phyloP scores from a whole-genome alignment of 2,113 vertebrate species.

The Psephotus haematonotus region DNA sequence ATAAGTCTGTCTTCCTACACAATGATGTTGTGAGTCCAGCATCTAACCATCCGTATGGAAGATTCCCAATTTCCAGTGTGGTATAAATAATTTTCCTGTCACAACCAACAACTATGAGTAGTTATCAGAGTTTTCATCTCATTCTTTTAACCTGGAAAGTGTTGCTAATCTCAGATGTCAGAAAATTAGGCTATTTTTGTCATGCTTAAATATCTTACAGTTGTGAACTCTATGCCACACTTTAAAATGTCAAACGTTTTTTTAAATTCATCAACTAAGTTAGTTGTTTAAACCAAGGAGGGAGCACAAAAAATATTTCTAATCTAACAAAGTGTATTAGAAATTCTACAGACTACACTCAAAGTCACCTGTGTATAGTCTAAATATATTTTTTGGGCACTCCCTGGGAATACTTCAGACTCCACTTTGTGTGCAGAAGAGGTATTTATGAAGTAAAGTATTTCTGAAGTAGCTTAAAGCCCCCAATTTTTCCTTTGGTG shows the following conservation, averaged over 20 bases:
- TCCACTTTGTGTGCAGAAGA: neutral
- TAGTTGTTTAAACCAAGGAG: neutral
- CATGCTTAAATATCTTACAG: neutral
- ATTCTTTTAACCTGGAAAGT: neutral
- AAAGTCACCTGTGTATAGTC: accelerated
- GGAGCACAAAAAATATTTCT: accelerated
- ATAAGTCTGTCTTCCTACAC: neutral
- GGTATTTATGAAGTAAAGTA: neutral
- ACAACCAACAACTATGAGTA: neutral
- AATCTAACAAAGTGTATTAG: neutral
- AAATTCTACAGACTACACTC: neutral
- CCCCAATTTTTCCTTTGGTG: accelerated
- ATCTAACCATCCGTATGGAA: neutral
- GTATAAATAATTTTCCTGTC: neutral
- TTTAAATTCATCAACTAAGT: neutral
- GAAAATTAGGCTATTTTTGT: neutral
- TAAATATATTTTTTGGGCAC: neutral
- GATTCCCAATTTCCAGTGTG: neutral
- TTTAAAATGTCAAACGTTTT: neutral
- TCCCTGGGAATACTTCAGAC: neutral
- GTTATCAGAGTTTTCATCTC: neutral
- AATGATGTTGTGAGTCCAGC: neutral
- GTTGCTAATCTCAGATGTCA: neutral
- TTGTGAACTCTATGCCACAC: neutral
- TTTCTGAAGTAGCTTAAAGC: neutral